Percentiles rank a stretch among this genome's conserved stretches.
These are phyloP conservation scores for Rhabdomys dilectus DNA, from an alignment of 2,113 vertebrate genomes.

Conservation along the genomic window DNA sequence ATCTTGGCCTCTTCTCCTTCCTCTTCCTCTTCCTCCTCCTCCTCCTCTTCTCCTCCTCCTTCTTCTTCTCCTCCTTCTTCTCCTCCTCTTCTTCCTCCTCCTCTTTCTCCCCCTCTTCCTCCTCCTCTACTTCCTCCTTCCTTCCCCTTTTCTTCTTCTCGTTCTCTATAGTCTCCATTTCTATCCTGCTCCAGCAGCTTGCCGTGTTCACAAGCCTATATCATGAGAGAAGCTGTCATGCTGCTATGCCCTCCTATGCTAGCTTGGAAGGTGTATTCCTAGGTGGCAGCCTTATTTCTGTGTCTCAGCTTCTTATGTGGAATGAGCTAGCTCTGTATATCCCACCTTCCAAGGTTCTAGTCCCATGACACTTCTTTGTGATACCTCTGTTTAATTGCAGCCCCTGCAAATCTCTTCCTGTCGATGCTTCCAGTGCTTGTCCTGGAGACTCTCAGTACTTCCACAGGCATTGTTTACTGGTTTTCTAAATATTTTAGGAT, in stretches of 20 bases:
- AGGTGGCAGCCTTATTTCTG: background rate
- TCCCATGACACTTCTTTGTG: background rate
- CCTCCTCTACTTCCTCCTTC: no score
- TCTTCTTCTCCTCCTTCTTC: no score
- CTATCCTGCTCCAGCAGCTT: background rate
- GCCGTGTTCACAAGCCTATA: background rate
- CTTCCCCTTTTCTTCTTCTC: no score
- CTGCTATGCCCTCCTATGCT: background rate
- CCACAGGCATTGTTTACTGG: background rate
- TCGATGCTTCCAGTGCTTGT: background rate
- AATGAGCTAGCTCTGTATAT: background rate
- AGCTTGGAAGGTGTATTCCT: background rate
- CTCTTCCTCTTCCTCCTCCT: no score
- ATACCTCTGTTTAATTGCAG: background rate
- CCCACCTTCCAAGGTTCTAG: background rate
- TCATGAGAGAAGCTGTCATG: no score
- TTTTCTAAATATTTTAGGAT: conserved; percentile 42
- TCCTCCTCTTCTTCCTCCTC: no score
- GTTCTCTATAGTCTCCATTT: background rate
- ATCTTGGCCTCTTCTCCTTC: background rate
- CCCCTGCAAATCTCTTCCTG: background rate
- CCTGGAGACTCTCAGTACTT: background rate
- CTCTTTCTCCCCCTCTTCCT: accelerated
- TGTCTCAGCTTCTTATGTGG: background rate
- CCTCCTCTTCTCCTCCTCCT: no score